These are phyloP conservation scores for Drosophila subobscura DNA, from an alignment of 1,140 invertebrate genomes.

Conservation along the genomic window DNA sequence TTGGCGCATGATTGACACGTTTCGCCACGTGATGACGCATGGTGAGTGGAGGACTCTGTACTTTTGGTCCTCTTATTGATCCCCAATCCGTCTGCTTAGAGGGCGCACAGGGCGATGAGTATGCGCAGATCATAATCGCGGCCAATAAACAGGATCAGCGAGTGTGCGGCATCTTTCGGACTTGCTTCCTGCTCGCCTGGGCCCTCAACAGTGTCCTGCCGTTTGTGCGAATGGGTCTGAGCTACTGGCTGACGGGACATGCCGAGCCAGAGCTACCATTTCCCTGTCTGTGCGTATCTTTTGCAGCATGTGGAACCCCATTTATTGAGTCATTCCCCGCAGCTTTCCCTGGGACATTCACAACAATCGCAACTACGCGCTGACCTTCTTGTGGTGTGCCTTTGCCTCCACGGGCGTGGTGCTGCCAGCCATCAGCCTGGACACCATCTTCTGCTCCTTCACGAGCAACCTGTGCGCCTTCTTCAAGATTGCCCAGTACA, in stretches of 20 bases:
- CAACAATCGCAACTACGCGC: slow-evolving; percentile 6
- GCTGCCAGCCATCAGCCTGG: slow-evolving; percentile 37
- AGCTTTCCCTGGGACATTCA: slow-evolving; percentile 55
- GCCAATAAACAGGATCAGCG: slow-evolving; percentile 41
- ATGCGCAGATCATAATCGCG: slow-evolving; percentile 22
- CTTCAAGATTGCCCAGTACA: slow-evolving; percentile 46
- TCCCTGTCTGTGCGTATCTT: slow-evolving; percentile 43
- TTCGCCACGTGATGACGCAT: slow-evolving; percentile 20
- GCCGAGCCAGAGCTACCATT: slow-evolving; percentile 39
- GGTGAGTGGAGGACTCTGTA: slow-evolving; percentile 4
- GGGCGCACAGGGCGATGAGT: background rate
- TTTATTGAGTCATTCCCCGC: rapidly evolving
- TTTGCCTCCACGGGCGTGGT: slow-evolving; percentile 39
- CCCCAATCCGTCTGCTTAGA: slow-evolving; percentile 4
- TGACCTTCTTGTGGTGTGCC: slow-evolving; percentile 28
- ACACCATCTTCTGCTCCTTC: slow-evolving; percentile 47
- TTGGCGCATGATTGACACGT: slow-evolving; percentile 9
- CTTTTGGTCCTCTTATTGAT: no score
- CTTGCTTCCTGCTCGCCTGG: slow-evolving; percentile 42
- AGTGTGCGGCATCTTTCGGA: slow-evolving; percentile 43
- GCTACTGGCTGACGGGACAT: slow-evolving; percentile 28
- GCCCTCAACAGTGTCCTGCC: slow-evolving; percentile 27
- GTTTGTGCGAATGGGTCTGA: slow-evolving; percentile 19
- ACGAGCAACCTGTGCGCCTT: slow-evolving; percentile 54
- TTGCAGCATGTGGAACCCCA: background rate